Base-by-base conservation (phyloP, 2,888 invertebrate genomes). In the Melitaea athalia region DNA sequence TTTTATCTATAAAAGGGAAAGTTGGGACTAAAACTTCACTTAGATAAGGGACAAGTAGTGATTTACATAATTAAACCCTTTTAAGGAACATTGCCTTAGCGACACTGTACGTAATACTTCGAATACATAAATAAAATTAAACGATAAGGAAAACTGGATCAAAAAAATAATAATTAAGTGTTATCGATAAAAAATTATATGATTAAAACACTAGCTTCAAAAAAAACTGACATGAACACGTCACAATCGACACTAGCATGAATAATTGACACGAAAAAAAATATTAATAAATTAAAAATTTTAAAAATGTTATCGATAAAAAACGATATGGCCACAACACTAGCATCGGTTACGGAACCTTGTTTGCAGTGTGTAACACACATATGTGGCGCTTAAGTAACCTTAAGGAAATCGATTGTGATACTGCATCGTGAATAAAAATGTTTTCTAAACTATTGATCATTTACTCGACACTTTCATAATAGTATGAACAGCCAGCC, bases 371-470 rank as follows among this genome's bases (percentile, higher is more conserved):
- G 33, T 60, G 49, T 67, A 57, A 63, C 49, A 49, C 49, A 57
- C 31, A 42, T 15, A 33, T 59, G 52, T 52, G 50, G 59, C 15
- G 63, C 45, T 67, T 62, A 67, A 67, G 67, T 57, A 67, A 67
- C 67, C 61, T 66, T 61, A 57, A 62, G 57, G 67, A 67, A 67
- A 67, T 67, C 57, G 62, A 67, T 67, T 67, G 67, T 50, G 67
- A 59, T 55, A 67, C 52, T 11, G 43, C 43, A 59, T 59, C 33
- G 55, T n/a, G 33, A 55, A 59, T 14, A 24, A 59, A 45, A 59
- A 59, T 45, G 59, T 42, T 59, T 59, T 59, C 15, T 43, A 14
- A 24, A 3, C 59, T 5, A 45, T 55, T 38, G 38, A 55, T 55
- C n/a, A 55, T 55, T 55, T n/a, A 38, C 33, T 55, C n/a, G 31